Evolutionary conservation across 2,888 invertebrate species (phyloP).

Genomic region (Nymphalis polychloros): DNA sequence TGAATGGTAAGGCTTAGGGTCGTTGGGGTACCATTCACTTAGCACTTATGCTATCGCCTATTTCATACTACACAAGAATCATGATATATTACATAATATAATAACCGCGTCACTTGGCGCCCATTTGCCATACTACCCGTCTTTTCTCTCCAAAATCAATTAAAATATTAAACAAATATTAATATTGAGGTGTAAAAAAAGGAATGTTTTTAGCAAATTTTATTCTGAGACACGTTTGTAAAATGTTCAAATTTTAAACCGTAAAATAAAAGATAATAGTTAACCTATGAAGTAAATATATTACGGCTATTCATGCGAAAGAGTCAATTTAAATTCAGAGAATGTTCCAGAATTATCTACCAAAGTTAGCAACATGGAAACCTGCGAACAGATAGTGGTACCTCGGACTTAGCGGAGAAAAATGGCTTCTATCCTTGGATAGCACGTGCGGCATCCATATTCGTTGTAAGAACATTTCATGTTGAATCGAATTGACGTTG

Average conservation of each 20-base stretch:
- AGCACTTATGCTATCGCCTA: too few relatives aligned
- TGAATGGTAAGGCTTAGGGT: too few relatives aligned
- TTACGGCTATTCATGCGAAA: constrained; percentile 32
- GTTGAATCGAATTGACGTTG: constrained; percentile 34
- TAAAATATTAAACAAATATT: not conserved
- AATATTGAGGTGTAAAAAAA: not conserved
- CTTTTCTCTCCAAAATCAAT: too few relatives aligned
- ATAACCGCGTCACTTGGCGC: too few relatives aligned
- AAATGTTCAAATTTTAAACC: constrained; percentile 24
- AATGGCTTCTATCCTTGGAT: constrained; percentile 53
- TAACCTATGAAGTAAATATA: constrained; percentile 33
- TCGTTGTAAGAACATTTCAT: constrained; percentile 14
- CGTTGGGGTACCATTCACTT: too few relatives aligned
- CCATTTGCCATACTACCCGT: too few relatives aligned
- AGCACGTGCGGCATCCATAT: constrained; percentile 48
- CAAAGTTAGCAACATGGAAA: constrained; percentile 54
- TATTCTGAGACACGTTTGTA: constrained; percentile 32
- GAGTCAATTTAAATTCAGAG: constrained; percentile 55
- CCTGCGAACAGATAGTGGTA: constrained; percentile 56
- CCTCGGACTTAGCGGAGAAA: constrained; percentile 50
- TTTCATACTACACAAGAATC: too few relatives aligned
- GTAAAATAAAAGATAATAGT: constrained; percentile 25
- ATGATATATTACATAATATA: too few relatives aligned
- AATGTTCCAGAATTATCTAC: constrained; percentile 54
- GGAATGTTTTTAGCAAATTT: not conserved